Evolutionary conservation across 2,888 invertebrate species (phyloP).

Genomic region (Chrysolina oricalcia): DNA sequence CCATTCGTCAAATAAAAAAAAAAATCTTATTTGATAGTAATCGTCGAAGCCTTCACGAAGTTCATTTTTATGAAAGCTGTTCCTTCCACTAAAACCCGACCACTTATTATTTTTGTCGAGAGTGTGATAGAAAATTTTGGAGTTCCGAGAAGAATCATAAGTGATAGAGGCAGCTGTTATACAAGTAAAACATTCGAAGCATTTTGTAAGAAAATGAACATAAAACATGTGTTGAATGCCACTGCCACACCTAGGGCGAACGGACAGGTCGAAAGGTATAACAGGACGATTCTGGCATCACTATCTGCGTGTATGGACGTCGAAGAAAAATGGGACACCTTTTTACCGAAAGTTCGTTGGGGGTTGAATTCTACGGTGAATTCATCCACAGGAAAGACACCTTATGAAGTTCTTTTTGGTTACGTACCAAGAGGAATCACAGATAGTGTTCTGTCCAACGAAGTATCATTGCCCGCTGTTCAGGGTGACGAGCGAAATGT

Average conservation of each 20-base stretch:
- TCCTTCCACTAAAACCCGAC: background rate
- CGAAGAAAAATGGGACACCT: background rate
- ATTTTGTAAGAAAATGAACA: background rate
- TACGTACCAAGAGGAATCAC: too few relatives aligned
- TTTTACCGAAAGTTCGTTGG: background rate
- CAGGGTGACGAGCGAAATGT: background rate
- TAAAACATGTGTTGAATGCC: background rate
- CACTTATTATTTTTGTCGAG: too few relatives aligned
- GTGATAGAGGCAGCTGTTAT: background rate
- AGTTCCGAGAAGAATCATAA: too few relatives aligned
- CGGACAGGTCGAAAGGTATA: too few relatives aligned
- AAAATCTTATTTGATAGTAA: background rate
- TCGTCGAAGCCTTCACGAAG: background rate
- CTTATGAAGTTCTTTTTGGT: background rate
- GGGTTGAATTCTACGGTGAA: background rate
- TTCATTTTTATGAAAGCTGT: background rate
- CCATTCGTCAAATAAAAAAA: slow-evolving; percentile 50
- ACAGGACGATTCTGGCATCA: too few relatives aligned
- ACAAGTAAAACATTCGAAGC: background rate
- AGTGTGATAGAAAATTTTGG: too few relatives aligned
- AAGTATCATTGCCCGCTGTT: background rate
- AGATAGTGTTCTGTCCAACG: background rate
- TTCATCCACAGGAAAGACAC: background rate
- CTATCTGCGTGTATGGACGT: background rate
- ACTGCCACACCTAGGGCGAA: too few relatives aligned